Conservation (phyloP, 1,140 invertebrate species). For the Danaus melanippus region DNA sequence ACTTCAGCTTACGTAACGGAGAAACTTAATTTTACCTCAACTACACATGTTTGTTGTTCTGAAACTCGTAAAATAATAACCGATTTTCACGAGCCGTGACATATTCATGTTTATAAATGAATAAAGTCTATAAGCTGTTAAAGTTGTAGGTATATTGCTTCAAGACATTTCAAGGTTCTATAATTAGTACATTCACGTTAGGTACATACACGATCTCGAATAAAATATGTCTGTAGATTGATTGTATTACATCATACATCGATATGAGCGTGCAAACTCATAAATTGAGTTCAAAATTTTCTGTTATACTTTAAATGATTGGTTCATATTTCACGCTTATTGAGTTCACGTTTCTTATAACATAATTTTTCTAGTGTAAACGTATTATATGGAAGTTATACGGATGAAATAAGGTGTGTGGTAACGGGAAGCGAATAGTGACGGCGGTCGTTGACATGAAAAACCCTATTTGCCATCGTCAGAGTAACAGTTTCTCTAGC, state of each 20-base stretch:
- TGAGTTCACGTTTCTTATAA: slow-evolving; percentile 9
- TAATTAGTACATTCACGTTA: slow-evolving; percentile 1
- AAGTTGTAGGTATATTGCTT: not conserved
- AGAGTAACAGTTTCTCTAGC: slow-evolving; percentile 12
- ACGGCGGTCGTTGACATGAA: slow-evolving; percentile 32
- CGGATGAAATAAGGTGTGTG: slow-evolving; percentile 31
- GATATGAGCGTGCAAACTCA: slow-evolving; percentile 22
- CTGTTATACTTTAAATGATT: slow-evolving; percentile 1
- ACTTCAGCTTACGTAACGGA: too few species aligned
- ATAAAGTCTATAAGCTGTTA: too few species aligned
- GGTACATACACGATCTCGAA: slow-evolving; percentile 1
- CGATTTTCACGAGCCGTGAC: too few species aligned
- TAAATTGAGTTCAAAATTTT: slow-evolving; percentile 22
- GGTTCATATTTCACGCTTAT: slow-evolving; percentile 10
- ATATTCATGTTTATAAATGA: too few species aligned
- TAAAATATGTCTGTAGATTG: slow-evolving; percentile 17
- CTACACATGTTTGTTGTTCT: too few species aligned
- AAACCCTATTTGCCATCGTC: slow-evolving; percentile 23
- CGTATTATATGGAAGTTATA: slow-evolving; percentile 17
- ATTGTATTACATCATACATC: slow-evolving; percentile 29
- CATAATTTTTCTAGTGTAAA: slow-evolving; percentile 9
- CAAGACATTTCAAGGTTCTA: not conserved
- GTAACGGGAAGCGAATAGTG: slow-evolving; percentile 35
- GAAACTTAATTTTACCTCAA: too few species aligned
- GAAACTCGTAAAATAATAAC: too few species aligned